phyloP scores from a whole-genome alignment of 2,888 invertebrate species.

The Tenthredo distinguenda region DNA sequence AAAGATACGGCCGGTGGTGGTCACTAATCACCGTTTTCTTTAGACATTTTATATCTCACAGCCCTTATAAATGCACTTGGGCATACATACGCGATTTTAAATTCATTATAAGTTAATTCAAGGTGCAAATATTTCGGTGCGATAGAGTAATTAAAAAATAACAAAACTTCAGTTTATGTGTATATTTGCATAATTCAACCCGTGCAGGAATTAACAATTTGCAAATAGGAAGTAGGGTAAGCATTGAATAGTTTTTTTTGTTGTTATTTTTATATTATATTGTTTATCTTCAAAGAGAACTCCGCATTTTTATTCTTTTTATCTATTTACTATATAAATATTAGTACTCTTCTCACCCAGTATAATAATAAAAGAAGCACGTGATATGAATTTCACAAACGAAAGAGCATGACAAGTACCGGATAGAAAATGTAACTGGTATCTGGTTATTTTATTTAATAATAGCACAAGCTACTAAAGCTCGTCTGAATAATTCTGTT shows the following conservation, averaged over 20 bases:
- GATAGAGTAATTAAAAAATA: background rate
- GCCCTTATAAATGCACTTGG: conserved; percentile 45
- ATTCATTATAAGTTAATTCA: background rate
- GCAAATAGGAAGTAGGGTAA: background rate
- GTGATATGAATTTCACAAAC: background rate
- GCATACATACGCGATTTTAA: background rate
- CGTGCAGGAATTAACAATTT: background rate
- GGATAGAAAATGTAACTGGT: background rate
- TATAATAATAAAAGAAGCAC: background rate
- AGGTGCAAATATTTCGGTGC: conserved; percentile 34
- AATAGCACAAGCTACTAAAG: background rate
- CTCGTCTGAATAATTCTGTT: conserved; percentile 17
- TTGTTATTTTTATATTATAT: background rate
- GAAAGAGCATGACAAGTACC: background rate
- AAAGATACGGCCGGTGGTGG: background rate
- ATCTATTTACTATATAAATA: background rate
- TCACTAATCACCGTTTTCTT: background rate
- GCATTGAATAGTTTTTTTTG: background rate
- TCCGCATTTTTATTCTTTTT: background rate
- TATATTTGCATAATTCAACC: conserved; percentile 7
- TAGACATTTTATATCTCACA: conserved; percentile 39
- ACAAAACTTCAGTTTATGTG: background rate
- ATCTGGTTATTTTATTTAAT: background rate
- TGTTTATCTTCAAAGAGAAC: background rate
- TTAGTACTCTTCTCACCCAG: background rate